Evolutionary conservation across 2,888 invertebrate species (phyloP).

Genomic region (Chalcis sispes): DNA sequence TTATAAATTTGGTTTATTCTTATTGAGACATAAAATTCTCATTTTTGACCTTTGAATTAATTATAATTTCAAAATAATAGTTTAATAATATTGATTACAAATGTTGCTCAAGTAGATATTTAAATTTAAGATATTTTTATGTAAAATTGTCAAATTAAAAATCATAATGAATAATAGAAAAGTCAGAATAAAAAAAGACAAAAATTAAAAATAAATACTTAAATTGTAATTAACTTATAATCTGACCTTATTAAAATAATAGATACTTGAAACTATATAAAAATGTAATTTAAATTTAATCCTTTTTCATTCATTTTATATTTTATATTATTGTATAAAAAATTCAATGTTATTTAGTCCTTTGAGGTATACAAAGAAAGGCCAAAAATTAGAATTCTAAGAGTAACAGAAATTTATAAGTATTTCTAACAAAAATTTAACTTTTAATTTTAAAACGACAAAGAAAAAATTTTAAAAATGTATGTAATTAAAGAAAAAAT

Average conservation of each 20-base stretch:
- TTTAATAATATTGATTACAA: neutral
- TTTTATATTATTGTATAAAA: neutral
- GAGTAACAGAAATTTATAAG: neutral
- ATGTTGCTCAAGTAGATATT: neutral
- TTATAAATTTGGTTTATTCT: slow-evolving; percentile 16
- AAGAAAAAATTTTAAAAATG: slow-evolving; percentile 6
- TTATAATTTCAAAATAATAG: neutral
- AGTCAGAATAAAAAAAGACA: no score
- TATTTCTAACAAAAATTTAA: slow-evolving; percentile 6
- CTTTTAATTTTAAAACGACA: slow-evolving; percentile 23
- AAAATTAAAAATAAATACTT: no score
- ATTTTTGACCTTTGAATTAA: slow-evolving; percentile 39
- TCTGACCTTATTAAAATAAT: no score
- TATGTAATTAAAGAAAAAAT: slow-evolving; percentile 16
- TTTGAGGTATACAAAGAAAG: slow-evolving; percentile 21
- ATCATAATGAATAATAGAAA: slow-evolving; percentile 22
- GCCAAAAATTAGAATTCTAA: slow-evolving; percentile 49
- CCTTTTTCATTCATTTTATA: neutral
- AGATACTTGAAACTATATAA: no score
- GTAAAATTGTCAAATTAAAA: slow-evolving; percentile 51
- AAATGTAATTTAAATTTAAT: no score
- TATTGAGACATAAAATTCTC: slow-evolving; percentile 47
- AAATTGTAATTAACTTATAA: no score
- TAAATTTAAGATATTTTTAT: slow-evolving; percentile 16
- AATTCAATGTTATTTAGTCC: neutral